Evolutionary conservation across 2,888 invertebrate species (phyloP), one percentile per base, ranked within the genome.

Genomic region (Dynastes hyllus): DNA sequence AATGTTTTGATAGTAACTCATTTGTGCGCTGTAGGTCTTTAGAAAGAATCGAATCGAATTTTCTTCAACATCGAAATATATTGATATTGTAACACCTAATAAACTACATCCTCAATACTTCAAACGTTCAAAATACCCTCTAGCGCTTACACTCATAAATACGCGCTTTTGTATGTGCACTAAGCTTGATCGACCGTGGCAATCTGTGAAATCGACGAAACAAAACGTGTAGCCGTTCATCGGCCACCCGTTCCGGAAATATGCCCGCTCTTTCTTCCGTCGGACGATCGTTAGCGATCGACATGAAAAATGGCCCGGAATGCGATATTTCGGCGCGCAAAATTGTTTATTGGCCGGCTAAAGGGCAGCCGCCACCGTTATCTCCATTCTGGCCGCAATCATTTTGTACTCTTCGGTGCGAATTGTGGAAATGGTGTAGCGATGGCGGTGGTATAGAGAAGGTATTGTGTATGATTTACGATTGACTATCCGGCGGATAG

Each of bases 341-440:
- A 84, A 85, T 87, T 87, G 87, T 87, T 87, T 87, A 87, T 87
- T 86, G 87, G 86, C 63, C 82, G 84, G 85, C 86, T 86, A 87
- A 80, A 87, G 87, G 86, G 87, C 86, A 84, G 81, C 84, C 61
- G 73, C 45, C 61, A n/a, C 61, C 27, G 45, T 61, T 75, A 75
- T 75, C 73, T 75, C 61, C 55, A 11, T 40, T 27, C 3, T 67
- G 22, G 29, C 45, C 51, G 50, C 50, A 29, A 29, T 27, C 11
- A 16, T 16, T 53, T 53, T 16, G 53, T 13, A 13, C n/a, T 22
- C 5, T 16, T 27, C n/a, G 69, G 8, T 29, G 51, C 5, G 40
- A 27, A 13, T 27, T 37, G 29, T 73, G 27, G 71, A 16, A 45
- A 40, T 37, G 73, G 37, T 4, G 22, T 40, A 4, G 45, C 45